Percentiles rank a stretch among this genome's conserved stretches.
Conservation (phyloP, 1,140 invertebrate species). For the Drosophila varians region DNA sequence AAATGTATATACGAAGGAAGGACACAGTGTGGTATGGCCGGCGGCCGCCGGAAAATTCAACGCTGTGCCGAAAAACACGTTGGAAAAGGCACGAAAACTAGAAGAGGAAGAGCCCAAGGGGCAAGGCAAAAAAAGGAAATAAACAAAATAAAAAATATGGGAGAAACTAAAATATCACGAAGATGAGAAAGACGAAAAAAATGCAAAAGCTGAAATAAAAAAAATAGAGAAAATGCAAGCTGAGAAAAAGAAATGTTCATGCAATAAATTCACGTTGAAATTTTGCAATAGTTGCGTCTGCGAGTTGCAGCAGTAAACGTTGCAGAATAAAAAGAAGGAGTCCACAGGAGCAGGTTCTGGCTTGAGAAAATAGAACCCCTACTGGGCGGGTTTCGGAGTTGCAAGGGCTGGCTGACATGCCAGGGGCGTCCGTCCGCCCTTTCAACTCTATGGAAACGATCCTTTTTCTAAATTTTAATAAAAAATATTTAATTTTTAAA, state of each 20-base stretch:
- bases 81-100: constrained; percentile 32
- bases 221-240: background rate
- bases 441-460: background rate
- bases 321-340: constrained; percentile 13
- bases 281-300: constrained; percentile 71
- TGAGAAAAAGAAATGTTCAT: constrained; percentile 54
- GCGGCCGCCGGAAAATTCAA: constrained; percentile 30
- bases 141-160: constrained; percentile 19
- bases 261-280: constrained; percentile 76
- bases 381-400: constrained; percentile 5
- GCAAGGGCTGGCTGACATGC: background rate
- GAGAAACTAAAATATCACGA: constrained; percentile 48
- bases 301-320: constrained; percentile 46
- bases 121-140: constrained; percentile 1
- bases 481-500: background rate
- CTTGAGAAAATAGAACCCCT: constrained; percentile 50
- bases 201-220: constrained; percentile 23
- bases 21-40: constrained; percentile 34
- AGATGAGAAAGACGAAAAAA: constrained; percentile 40
- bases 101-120: constrained; percentile 4
- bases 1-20: constrained; percentile 5
- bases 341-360: constrained; percentile 1
- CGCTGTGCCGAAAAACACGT: constrained; percentile 15
- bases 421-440: background rate
- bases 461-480: constrained; percentile 1